Evolutionary conservation across 2,113 vertebrate genomes (phyloP).

Genomic region (Carettochelys insculpta): DNA sequence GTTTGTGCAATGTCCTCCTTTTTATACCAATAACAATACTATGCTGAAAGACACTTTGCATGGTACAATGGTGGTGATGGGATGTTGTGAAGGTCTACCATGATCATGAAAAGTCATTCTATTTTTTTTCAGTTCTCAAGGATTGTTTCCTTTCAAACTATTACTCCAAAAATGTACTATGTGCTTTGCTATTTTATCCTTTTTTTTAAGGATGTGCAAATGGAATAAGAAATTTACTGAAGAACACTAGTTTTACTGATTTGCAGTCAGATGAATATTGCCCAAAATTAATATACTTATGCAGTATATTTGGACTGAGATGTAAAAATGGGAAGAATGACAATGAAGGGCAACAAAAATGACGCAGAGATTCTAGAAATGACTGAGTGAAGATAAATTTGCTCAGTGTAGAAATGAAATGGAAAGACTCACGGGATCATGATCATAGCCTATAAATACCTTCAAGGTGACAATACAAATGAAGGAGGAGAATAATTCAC

Average conservation of each 20-base stretch:
- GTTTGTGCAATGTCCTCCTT: constrained; percentile 7
- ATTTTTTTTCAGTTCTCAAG: constrained; percentile 10
- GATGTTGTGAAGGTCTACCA: constrained; percentile 6
- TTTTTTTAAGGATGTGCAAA: background rate
- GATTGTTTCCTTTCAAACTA: background rate
- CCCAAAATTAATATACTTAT: background rate
- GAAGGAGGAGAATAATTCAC: background rate
- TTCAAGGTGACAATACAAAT: background rate
- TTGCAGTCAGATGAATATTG: background rate
- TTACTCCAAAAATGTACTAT: background rate
- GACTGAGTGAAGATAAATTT: background rate
- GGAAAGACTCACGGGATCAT: background rate
- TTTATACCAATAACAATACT: background rate
- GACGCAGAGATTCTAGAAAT: background rate
- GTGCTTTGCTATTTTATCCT: constrained; percentile 12
- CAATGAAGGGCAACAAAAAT: background rate
- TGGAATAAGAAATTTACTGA: background rate
- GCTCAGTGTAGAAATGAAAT: background rate
- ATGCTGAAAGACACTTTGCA: background rate
- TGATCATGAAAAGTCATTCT: background rate
- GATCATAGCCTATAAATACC: background rate
- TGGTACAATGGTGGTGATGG: background rate
- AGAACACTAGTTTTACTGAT: background rate
- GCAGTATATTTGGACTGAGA: background rate
- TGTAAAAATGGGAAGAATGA: background rate